Evolutionary conservation across 2,888 invertebrate species (phyloP).

Genomic region (Ditula angustiorana): DNA sequence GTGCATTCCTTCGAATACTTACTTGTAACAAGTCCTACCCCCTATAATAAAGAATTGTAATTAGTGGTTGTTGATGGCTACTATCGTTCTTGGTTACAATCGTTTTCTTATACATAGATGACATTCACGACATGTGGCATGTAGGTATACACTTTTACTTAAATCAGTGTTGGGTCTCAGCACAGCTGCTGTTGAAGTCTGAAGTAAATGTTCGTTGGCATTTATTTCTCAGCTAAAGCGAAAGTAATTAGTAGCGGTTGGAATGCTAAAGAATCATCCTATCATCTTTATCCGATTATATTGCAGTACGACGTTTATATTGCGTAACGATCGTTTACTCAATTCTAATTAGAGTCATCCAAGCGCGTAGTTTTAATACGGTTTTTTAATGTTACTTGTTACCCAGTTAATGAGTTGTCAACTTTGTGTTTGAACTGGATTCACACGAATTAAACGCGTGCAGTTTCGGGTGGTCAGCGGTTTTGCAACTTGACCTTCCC

Average conservation of each 20-base stretch:
- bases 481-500: constrained; percentile 40
- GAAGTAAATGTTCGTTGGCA: not conserved
- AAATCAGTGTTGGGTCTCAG: too few species aligned
- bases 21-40: too few species aligned
- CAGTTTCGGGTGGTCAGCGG: constrained; percentile 10
- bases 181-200: not conserved
- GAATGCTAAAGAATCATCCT: not conserved
- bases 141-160: too few species aligned
- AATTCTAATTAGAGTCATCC: not conserved
- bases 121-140: too few species aligned
- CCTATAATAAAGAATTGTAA: too few species aligned
- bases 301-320: not conserved
- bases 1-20: too few species aligned
- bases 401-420: not conserved
- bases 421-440: not conserved
- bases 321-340: constrained; percentile 6
- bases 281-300: not conserved
- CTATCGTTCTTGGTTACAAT: too few species aligned
- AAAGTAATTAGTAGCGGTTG: not conserved
- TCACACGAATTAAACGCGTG: not conserved
- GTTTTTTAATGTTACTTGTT: not conserved
- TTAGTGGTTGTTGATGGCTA: too few species aligned
- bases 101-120: too few species aligned
- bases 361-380: not conserved
- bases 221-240: not conserved